phyloP scores from a whole-genome alignment of 2,113 vertebrate genomes.

The Todiramphus chloris region DNA sequence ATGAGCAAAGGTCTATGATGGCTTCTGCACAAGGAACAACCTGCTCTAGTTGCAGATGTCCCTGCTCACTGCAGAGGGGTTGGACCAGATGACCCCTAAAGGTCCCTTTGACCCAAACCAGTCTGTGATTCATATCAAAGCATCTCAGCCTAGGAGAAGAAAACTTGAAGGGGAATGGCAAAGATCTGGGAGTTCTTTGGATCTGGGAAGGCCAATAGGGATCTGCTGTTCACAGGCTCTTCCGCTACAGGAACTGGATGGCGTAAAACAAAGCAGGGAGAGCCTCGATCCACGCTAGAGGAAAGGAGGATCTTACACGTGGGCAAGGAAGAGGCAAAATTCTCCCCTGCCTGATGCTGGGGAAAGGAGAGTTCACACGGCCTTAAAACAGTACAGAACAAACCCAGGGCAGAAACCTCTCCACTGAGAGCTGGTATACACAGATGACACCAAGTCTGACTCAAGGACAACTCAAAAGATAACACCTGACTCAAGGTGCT shows the following conservation, averaged over 20 bases:
- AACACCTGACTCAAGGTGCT: neutral
- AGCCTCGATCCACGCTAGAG: neutral
- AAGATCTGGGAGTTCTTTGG: neutral
- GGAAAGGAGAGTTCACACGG: neutral
- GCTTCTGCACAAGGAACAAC: neutral
- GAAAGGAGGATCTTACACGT: neutral
- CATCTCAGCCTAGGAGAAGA: neutral
- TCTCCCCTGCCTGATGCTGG: neutral
- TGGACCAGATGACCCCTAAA: neutral
- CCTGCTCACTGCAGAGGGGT: neutral
- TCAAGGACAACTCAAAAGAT: neutral
- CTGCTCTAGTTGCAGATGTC: neutral
- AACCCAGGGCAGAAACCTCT: neutral
- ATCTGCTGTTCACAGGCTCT: neutral
- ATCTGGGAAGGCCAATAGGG: neutral
- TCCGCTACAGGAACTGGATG: neutral
- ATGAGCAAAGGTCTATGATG: neutral
- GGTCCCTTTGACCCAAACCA: neutral
- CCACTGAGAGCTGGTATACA: neutral
- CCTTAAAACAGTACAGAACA: neutral
- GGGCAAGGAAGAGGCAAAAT: neutral
- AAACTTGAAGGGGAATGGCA: rapidly evolving
- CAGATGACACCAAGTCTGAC: neutral
- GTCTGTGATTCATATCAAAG: neutral
- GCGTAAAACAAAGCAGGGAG: neutral